Base-by-base conservation (phyloP, 2,888 invertebrate species). In the Gryllus longicercus region DNA sequence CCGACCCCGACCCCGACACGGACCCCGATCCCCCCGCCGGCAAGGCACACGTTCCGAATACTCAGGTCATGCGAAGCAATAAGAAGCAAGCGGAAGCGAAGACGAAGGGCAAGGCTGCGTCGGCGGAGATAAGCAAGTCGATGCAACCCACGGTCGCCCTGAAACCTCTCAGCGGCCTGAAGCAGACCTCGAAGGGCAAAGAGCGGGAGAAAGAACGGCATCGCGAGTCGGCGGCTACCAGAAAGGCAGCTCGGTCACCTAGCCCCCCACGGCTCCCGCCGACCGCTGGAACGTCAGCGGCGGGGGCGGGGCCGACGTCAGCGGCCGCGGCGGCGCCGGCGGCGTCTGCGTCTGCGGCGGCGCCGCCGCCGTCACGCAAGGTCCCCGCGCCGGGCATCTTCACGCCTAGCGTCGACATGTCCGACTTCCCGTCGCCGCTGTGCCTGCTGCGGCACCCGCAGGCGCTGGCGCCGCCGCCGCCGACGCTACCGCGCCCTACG, bases 381-480 rank as follows among this genome's bases (percentile, higher is more conserved):
- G 77, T 85, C 77, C 86, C 86, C 2, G 85, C 85, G 79, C 85
- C 86, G 1, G 86, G 86, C 11, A 85, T 86, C 14, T 86, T 87
- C 80, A 84, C 84, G 25, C 86, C 86, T 78, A 83, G 83, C 82
- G 82, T 80, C 84, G 81, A 81, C 84, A 63, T 63, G 63, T 82
- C 77, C 85, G 85, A 83, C 86, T 85, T 81, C 81, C 83, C 89
- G 88, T 84, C 87, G 91, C 79, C 82, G 51, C 77, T 80, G n/a
- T 78, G 80, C 23, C 81, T 80, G 51, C 77, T 79, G 50, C 23
- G 81, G 25, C 51, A 77, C 74, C 78, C 80, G 79, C 79, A 83
- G 83, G 88, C 88, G 85, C 88, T 91, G 89, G 90, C 90, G 76
- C 91, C 91, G 16, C 91, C 91, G 83, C 89, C 89, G 84, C 87